A percentile compares a stretch with the other conserved stretches of the same genome.
Conservation (phyloP, 2,797 vertebrate genomes). For the Linurgus olivaceus region DNA sequence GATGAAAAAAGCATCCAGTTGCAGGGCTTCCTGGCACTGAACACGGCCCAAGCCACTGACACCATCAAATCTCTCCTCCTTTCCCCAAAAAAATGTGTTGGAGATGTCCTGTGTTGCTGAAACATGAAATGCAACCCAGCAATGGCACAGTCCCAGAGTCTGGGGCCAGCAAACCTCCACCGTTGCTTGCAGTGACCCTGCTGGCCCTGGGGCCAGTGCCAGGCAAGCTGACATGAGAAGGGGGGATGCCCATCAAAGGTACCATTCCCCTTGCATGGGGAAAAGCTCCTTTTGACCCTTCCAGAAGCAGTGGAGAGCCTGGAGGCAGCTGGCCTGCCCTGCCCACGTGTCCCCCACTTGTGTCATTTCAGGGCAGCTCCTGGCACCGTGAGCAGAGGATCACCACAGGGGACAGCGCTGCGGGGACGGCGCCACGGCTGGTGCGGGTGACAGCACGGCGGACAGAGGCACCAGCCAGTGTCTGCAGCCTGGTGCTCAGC, state of each 20-base stretch:
- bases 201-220: not conserved
- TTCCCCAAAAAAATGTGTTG: not conserved
- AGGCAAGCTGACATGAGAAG: accelerated
- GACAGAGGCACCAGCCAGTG: constrained; percentile 80
- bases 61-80: not conserved
- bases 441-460: constrained; percentile 84
- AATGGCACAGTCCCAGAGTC: not conserved
- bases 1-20: not conserved
- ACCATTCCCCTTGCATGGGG: accelerated
- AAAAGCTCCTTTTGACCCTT: not conserved
- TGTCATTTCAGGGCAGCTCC: not conserved
- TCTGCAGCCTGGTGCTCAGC: constrained; percentile 78
- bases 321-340: not conserved
- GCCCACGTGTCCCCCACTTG: accelerated
- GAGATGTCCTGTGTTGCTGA: not conserved
- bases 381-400: not conserved
- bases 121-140: not conserved
- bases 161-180: not conserved
- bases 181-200: accelerated
- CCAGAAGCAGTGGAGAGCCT: not conserved
- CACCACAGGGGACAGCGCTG: accelerated
- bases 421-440: not conserved
- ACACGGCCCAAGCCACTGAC: not conserved
- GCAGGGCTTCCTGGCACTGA: not conserved
- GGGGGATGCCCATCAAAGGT: not conserved